Base-by-base conservation (phyloP, 2,888 invertebrate genomes). In the Cryptops parisi region DNA sequence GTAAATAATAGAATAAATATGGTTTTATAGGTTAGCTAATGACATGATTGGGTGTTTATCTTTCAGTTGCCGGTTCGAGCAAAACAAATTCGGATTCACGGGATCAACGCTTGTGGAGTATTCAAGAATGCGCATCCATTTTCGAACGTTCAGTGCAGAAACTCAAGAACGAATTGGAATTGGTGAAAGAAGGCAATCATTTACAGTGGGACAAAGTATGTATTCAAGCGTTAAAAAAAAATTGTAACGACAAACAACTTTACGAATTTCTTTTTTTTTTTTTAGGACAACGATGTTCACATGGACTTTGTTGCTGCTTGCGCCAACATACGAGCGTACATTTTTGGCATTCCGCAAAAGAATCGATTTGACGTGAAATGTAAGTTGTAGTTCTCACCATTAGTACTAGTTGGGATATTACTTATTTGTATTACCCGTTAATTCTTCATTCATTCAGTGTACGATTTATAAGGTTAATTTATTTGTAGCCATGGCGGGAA, bases 281-380 rank as follows among this genome's bases (percentile, higher is more conserved):
- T 62, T 26, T 57, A 73, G 73, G 98, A 98, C 68, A 93, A 97
- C 64, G 81, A 82, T 63, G 73, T 78, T 55, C 82, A 85, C 0
- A 87, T 97, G 88, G 85, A 97, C 69, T 99, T 99, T 71, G 97
- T 98, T 1, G 84, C 93, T 0, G 81, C 91, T 0, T 89, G 91
- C 68, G 84, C 97, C 0, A 98, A 98, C 68, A 80, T 99, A 53
- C 78, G 98, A 41, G 82, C 90, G 0, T 75, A 82, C 62, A 84
- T 94, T 61, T 98, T 96, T 71, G 80, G 82, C 53, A 98, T 99
- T 65, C 71, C 77, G 1, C 76, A 79, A 54, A 90, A 93, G 65
- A 85, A 87, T 0, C 77, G 86, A 46, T 98, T 97, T 68, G 89
- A 93, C 63, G 81, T 93, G 15, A 98, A 98, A 77, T 94, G 89